A percentile compares a stretch with the other conserved stretches of the same genome.
These are phyloP conservation scores for Hirudo medicinalis DNA, from an alignment of 1,140 invertebrate species.

Conservation along the genomic window DNA sequence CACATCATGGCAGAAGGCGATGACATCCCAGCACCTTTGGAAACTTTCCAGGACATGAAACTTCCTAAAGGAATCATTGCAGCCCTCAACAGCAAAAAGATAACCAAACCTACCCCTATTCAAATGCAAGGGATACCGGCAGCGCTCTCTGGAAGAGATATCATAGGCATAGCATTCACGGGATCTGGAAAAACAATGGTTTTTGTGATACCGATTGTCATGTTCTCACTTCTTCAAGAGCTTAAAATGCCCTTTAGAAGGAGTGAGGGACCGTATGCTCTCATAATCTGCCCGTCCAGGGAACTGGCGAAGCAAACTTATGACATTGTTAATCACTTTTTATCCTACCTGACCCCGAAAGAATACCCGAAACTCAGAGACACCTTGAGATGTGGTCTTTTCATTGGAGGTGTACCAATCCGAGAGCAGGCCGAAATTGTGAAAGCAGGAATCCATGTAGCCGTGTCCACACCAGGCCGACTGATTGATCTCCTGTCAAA, in stretches of 20 bases:
- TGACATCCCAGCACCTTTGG: constrained; percentile 74
- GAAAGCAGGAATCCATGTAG: constrained; percentile 82
- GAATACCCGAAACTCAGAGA: constrained; percentile 49
- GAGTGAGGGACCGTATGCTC: constrained; percentile 91
- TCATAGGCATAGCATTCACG: constrained; percentile 98
- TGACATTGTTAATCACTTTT: constrained; percentile 79
- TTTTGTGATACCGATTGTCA: constrained; percentile 85
- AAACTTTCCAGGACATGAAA: constrained; percentile 84
- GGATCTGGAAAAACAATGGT: constrained; percentile 96
- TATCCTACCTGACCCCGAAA: constrained; percentile 52
- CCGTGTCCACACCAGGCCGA: constrained; percentile 93
- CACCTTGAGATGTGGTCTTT: constrained; percentile 69
- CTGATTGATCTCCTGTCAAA: constrained; percentile 98
- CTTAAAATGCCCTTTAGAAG: constrained; percentile 70
- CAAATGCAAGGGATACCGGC: constrained; percentile 96
- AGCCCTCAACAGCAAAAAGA: constrained; percentile 66
- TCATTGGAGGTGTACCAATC: constrained; percentile 89
- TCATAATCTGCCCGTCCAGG: constrained; percentile 91
- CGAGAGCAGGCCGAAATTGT: constrained; percentile 82
- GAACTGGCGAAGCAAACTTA: constrained; percentile 93
- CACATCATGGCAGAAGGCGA: constrained; percentile 89
- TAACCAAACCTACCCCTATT: constrained; percentile 81
- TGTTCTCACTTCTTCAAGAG: constrained; percentile 96
- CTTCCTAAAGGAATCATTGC: constrained; percentile 70
- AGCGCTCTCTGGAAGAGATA: constrained; percentile 82